Conservation (phyloP, 2,113 vertebrate genomes). For the Daubentonia madagascariensis region DNA sequence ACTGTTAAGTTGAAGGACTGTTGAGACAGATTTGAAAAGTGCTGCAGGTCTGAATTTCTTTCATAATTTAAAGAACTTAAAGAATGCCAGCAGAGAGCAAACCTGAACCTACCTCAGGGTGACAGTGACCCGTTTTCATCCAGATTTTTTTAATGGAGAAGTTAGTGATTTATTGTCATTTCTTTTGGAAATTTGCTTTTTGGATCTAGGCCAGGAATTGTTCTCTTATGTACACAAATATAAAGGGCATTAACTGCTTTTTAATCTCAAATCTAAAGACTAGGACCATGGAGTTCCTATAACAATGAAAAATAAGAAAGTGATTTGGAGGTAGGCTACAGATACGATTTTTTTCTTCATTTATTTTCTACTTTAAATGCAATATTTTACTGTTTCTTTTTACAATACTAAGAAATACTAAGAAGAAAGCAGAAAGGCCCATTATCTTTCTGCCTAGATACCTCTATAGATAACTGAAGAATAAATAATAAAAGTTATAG, state of each 20-base stretch:
- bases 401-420: background rate
- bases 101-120: background rate
- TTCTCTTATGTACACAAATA: background rate
- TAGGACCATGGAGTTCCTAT: background rate
- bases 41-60: background rate
- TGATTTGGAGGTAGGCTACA: background rate
- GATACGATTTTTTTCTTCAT: background rate
- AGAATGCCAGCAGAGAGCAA: background rate
- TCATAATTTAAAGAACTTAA: background rate
- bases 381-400: background rate
- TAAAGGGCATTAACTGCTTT: background rate
- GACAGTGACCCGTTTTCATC: slow-evolving; percentile 33
- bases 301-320: background rate
- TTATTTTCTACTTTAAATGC: background rate
- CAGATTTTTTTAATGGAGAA: background rate
- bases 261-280: slow-evolving; percentile 13
- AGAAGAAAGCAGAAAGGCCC: background rate
- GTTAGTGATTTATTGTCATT: slow-evolving; percentile 13
- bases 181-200: slow-evolving; percentile 46
- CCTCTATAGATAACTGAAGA: background rate
- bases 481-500: background rate
- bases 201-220: background rate
- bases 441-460: background rate
- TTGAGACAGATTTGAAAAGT: background rate
- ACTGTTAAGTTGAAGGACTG: background rate